Conservation (phyloP, 2,888 invertebrate genomes). For the Magallana nippona region DNA sequence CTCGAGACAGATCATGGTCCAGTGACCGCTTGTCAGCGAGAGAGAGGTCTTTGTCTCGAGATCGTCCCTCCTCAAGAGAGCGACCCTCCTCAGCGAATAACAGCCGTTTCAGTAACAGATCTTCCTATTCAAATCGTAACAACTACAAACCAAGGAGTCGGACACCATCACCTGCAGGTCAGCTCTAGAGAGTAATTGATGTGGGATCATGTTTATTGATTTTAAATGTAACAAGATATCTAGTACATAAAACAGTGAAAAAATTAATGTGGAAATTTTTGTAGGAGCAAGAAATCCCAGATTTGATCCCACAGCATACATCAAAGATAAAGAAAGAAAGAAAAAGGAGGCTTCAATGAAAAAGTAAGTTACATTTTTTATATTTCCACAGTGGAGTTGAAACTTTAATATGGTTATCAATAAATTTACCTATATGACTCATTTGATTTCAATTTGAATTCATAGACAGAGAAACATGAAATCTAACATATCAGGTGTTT, state of each 20-base stretch:
- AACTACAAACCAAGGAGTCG: conserved; percentile 60
- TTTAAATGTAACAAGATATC: not conserved
- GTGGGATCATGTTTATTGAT: not conserved
- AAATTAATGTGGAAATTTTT: not conserved
- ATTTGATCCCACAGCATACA: conserved; percentile 79
- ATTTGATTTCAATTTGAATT: not conserved
- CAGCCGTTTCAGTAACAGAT: conserved; percentile 63
- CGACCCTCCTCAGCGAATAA: conserved; percentile 61
- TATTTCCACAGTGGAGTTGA: too few species aligned
- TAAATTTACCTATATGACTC: not conserved
- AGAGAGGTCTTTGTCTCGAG: conserved; percentile 64
- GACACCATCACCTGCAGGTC: conserved; percentile 71
- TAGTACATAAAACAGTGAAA: too few species aligned
- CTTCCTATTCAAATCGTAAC: conserved; percentile 57
- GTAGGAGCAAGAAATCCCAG: conserved; percentile 67
- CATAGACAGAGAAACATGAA: conserved; percentile 48
- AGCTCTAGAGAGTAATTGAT: not conserved
- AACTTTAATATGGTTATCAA: too few species aligned
- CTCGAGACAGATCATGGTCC: conserved; percentile 60
- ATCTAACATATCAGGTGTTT: conserved; percentile 64
- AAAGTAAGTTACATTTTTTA: conserved; percentile 59
- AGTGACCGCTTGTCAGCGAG: conserved; percentile 56
- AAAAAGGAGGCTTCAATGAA: conserved; percentile 71
- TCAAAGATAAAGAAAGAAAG: conserved; percentile 76
- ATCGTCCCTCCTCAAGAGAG: conserved; percentile 59